A percentile compares a stretch with the other conserved stretches of the same genome.
These are phyloP conservation scores for Larimichthys crocea DNA, from an alignment of 2,113 vertebrate species.

Conservation along the genomic window DNA sequence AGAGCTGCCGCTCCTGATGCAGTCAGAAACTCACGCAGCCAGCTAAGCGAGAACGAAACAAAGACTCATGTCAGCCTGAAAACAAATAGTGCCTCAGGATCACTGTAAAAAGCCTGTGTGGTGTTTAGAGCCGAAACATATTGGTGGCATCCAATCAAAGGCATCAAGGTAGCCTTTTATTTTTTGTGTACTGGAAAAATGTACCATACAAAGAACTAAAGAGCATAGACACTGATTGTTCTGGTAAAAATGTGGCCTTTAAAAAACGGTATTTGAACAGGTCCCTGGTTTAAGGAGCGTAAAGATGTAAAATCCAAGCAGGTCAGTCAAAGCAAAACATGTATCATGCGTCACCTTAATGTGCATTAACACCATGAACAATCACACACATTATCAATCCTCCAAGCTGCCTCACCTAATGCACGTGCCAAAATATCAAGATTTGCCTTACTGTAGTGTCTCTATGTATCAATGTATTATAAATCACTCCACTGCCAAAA, in stretches of 20 bases:
- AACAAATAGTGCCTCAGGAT: constrained; percentile 79
- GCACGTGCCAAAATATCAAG: constrained; percentile 66
- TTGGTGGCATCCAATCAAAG: constrained; percentile 38
- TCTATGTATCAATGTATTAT: constrained; percentile 45
- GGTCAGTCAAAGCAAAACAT: constrained; percentile 20
- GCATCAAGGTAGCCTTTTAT: constrained; percentile 43
- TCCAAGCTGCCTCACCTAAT: constrained; percentile 58
- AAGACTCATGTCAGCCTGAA: constrained; percentile 76
- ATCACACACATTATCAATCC: constrained; percentile 25
- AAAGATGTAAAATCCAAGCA: constrained; percentile 54
- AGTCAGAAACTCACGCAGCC: constrained; percentile 68
- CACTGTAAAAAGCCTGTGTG: constrained; percentile 71
- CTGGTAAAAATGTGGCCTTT: constrained; percentile 53
- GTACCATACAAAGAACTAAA: constrained; percentile 49
- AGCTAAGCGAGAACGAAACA: constrained; percentile 76
- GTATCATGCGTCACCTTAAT: constrained; percentile 8
- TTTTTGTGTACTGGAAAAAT: constrained; percentile 31
- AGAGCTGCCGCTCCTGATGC: constrained; percentile 62
- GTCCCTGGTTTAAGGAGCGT: constrained; percentile 26
- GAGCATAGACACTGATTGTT: constrained; percentile 39
- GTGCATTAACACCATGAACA: constrained; percentile 12
- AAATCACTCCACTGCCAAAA: constrained; percentile 69
- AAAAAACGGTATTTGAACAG: constrained; percentile 8
- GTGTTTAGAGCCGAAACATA: constrained; percentile 63
- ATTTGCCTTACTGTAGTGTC: constrained; percentile 64